Evolutionary conservation across 1,140 invertebrate species (phyloP), one percentile per base, ranked within the genome.

Genomic region (Adelges cooleyi): DNA sequence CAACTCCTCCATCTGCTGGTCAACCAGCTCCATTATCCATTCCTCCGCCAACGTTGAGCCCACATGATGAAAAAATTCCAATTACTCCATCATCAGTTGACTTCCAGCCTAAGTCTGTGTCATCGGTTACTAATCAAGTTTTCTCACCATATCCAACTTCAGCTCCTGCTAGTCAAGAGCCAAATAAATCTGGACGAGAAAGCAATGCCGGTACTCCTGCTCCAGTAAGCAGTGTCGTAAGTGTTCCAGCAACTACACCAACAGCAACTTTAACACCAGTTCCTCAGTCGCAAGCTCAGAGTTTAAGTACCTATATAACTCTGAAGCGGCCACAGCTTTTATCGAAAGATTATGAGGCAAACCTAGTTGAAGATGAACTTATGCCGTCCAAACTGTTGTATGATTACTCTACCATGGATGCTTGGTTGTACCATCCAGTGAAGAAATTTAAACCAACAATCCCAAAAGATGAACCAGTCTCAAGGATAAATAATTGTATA

Each of bases 371-470:
- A 29, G 88, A 90, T 68, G 87, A 89, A 71, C 20, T 62, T 29
- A 84, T 87, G 69, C 83, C 85, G 51, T 81, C 89, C 51, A 83
- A 88, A 66, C 81, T 89, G 75, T 80, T 95, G 1, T 95, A 95
- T 73, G 89, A 95, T 75, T 93, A 92, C 77, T 82, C 86, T 52
- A 83, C 83, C 65, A 80, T 92, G 65, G 82, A 90, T 74, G 86
- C 85, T 18, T 95, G 90, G 90, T 77, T 92, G 65, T 85, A 91
- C 74, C 86, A 91, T 78, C 89, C 90, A 1, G 87, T 92, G 33
- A 94, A 93, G 74, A 83, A 85, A 70, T 87, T 89, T 73, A 90
- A 81, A 68, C 70, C 74, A 27, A 67, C 68, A 42, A 75, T 73
- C 65, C 70, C 73, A 3, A 67, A 67, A 27, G 71, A 49, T 29